Evolutionary conservation across 1,140 invertebrate genomes (phyloP), one percentile per base, ranked within the genome.

Genomic region (Popillia japonica): DNA sequence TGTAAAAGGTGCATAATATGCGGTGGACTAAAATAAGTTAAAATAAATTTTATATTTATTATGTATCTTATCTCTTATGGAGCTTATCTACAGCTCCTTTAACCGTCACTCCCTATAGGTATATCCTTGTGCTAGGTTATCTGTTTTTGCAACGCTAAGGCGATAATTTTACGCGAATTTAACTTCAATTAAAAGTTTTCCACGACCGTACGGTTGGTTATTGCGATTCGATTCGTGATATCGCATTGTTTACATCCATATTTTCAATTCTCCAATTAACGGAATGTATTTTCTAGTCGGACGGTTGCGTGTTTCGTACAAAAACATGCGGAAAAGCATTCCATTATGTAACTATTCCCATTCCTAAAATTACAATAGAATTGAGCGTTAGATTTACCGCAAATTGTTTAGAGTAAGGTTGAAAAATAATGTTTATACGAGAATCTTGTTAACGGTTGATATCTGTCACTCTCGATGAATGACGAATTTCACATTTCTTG

Each of bases 121-220:
- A n/a, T n/a, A 17, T n/a, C 11, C 14, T 55, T 17, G 27, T 34
- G 6, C 11, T n/a, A n/a, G n/a, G 11, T 55, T 17, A 55, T 55
- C 3, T 55, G 48, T 55, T 55, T 55, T 55, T 55, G 48, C 6
- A 2, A 55, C 0, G 48, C 0, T 6, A 17, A 17, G 6, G 48
- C 48, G 17, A 55, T 55, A 55, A 55, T 55, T 55, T 55, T 55
- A 14, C 48, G 48, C 48, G 17, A 55, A 55, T 55, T 55, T 55
- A 55, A 55, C 17, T 55, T 55, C 48, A 55, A 55, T 55, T 55
- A 55, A 55, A 55, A 55, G 11, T 55, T 55, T 55, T 55, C n/a
- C 48, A 3, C 48, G 48, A 6, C 14, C 48, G 48, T 55, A 55
- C 17, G n/a, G 48, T 55, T 55, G 48, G 48, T 55, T 55, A 55